Base-by-base conservation (phyloP, 2,797 vertebrate genomes). In the Pampus argenteus region DNA sequence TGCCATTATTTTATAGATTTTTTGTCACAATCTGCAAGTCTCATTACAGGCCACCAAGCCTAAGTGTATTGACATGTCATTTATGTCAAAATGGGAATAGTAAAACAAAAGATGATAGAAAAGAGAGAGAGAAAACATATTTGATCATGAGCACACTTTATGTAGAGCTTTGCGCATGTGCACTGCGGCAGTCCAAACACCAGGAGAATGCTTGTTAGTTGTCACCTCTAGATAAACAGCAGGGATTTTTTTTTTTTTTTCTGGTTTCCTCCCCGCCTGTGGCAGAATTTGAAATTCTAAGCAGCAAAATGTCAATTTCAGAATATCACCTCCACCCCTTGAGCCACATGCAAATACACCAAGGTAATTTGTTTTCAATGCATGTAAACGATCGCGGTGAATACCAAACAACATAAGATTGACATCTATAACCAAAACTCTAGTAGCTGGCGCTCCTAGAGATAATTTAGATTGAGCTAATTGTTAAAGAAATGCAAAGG, bases 201-300 rank as follows among this genome's bases (percentile, higher is more conserved):
- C 76, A 85, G 76, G 80, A 83, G 84, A 78, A 85, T 31, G 81
- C 79, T 88, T 90, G 87, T 90, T 92, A 87, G 88, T 91, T 90
- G 87, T 92, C 86, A 91, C 88, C 89, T 90, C 80, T 76, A 91
- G 79, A 90, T 90, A 88, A 93, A 92, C 84, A 89, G 75, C 50
- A 20, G 62, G 67, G 67, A 44, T 13, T 57, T 2, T 25, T 31
- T 70, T 48, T 13, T 57, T 2, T 25, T 31, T 62, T 74, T 67
- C 48, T 48, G 78, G 54, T 82, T 78, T 58, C 57, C 17, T 13
- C 25, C 22, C n/a, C n/a, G 67, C 64, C 70, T 49, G 49, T 74
- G 71, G 67, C 66, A 59, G 47, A 86, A 90, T 90, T 86, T 87
- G 66, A 91, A 91, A 91, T 86, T 90, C 80, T 80, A 86, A 91